Evolutionary conservation across 2,113 vertebrate genomes (phyloP), one percentile per base, ranked within the genome.

Genomic region (Thomomys bottae): DNA sequence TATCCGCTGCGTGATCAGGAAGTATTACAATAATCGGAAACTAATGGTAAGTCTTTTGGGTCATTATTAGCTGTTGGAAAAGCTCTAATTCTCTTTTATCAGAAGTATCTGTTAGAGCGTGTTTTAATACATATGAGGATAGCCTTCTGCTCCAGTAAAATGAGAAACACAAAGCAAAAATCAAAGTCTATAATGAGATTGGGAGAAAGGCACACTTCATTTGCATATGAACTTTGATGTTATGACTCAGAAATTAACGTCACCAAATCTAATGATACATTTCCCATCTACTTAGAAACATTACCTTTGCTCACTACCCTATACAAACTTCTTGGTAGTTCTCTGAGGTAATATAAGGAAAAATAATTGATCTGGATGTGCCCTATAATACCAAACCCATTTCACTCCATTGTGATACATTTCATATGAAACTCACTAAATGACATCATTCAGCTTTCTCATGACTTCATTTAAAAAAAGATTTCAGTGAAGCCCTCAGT

Each of bases 11-110:
- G 79, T 72, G 90, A 95, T 95, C 95, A 95, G 4, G 14, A 96
- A 96, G 92, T 63, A 96, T 92, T 78, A 97, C 95, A 95, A 96
- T 95, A 92, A 95, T 87, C 49, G 64, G 57, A 93, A 88, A 75
- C 18, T 45, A 12, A 79, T 78, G 94, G 91, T 0, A 2, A 49
- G 80, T 93, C 71, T 94, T 94, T 85, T 79, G 90, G 71, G 32
- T 86, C 93, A 93, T 93, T 84, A 92, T 94, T 49, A 68, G 45
- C 18, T 81, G 1, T 72, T 87, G 73, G 57, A 72, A 81, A 81
- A 88, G 34, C n/a, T 87, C 59, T 54, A 75, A 71, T 81, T 87
- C 79, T 86, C 70, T 90, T 87, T 90, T 88, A 93, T 80, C 67
- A 92, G 63, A 66, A 89, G 15, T 75, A 54, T 76, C 67, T 40